These are phyloP conservation scores for Nyctalus aviator DNA, from an alignment of 2,797 vertebrate genomes.

Conservation along the genomic window DNA sequence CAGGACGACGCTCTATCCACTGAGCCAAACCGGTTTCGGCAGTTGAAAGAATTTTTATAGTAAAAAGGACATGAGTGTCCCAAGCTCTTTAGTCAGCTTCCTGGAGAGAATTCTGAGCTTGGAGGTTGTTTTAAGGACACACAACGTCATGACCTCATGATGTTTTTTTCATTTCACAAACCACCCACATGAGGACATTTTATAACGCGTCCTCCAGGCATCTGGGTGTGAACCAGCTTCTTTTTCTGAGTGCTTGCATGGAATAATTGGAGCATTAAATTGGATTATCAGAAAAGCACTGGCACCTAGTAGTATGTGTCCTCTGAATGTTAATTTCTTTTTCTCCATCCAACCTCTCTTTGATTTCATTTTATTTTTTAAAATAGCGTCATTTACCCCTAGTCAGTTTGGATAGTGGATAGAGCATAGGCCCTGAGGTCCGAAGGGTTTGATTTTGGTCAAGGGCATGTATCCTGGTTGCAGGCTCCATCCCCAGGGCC, in stretches of 20 bases:
- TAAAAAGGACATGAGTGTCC: background rate
- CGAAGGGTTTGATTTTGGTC: background rate
- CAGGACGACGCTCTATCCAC: too few species aligned
- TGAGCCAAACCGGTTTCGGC: too few species aligned
- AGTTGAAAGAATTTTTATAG: background rate
- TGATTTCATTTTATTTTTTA: background rate
- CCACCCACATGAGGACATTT: background rate
- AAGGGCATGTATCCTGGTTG: background rate
- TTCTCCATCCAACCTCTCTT: background rate
- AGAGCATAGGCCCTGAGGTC: background rate
- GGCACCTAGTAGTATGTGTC: background rate
- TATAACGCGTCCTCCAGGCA: background rate
- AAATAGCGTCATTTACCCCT: background rate
- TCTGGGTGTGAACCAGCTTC: background rate
- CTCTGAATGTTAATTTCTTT: background rate
- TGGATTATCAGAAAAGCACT: background rate
- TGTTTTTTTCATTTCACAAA: background rate
- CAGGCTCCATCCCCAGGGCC: background rate
- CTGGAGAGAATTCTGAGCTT: background rate
- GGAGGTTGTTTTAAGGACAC: background rate
- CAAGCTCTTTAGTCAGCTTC: background rate
- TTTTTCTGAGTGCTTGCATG: background rate
- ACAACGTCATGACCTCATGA: background rate
- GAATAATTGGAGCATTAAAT: background rate
- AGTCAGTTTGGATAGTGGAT: background rate